Percentiles rank a stretch among this genome's conserved stretches.
Conservation (phyloP, 2,888 invertebrate species). For the Drosophila paramelanica region DNA sequence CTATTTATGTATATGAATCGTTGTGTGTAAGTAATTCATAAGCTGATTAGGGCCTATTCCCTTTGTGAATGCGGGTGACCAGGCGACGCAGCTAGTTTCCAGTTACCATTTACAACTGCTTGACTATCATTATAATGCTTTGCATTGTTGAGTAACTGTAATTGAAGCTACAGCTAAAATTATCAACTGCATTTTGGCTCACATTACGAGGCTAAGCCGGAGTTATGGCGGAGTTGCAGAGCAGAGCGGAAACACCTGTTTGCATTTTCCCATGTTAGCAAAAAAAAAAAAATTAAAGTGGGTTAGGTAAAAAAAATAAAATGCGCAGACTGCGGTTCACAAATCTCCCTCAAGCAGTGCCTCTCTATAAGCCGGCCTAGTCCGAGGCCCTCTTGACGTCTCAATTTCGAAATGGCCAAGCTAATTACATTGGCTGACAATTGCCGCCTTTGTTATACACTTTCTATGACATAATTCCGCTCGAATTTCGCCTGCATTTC, state of each 20-base stretch:
- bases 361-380: slow-evolving; percentile 1
- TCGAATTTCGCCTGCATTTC: slow-evolving; percentile 49
- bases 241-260: slow-evolving; percentile 50
- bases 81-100: slow-evolving; percentile 17
- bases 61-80: slow-evolving; percentile 14
- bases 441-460: slow-evolving; percentile 29
- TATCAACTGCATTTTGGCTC: slow-evolving; percentile 24
- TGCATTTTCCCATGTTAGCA: slow-evolving; percentile 6
- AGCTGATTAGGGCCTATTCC: slow-evolving; percentile 30
- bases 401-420: slow-evolving; percentile 70
- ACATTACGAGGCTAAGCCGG: slow-evolving; percentile 8
- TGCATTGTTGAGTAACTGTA: slow-evolving; percentile 31
- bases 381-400: slow-evolving; percentile 49
- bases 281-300: too few relatives aligned
- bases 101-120: slow-evolving; percentile 30
- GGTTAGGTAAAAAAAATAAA: slow-evolving; percentile 8
- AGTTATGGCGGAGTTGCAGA: too few relatives aligned
- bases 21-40: slow-evolving; percentile 12
- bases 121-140: slow-evolving; percentile 10
- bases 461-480: slow-evolving; percentile 61
- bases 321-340: slow-evolving; percentile 41
- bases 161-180: slow-evolving; percentile 34
- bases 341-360: slow-evolving; percentile 49
- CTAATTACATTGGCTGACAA: slow-evolving; percentile 66
- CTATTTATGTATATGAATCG: neutral